Evolutionary conservation across 2,888 invertebrate genomes (phyloP), one percentile per base, ranked within the genome.

Genomic region (Diabrotica balteata): DNA sequence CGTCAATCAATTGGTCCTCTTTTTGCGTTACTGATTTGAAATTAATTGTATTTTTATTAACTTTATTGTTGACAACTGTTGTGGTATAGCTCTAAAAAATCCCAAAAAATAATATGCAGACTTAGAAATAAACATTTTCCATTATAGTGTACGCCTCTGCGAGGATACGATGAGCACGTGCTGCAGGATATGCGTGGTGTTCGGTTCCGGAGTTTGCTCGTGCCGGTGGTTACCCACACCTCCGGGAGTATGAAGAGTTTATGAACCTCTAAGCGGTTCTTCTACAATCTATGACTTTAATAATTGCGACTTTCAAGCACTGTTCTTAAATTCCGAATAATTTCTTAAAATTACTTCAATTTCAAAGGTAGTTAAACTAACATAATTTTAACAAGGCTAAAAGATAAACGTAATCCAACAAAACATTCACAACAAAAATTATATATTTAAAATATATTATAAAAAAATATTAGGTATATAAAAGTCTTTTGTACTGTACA

Each of bases 181-280:
- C 82, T 81, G 77, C 81, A 83, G 83, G 83, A 83, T 82, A 81
- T 83, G 83, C 83, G 83, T 83, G 82, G 83, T 79, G 78, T 80
- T 80, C 78, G 81, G 83, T 83, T 83, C 83, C 83, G 82, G 82
- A 80, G 80, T 78, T 76, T 83, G 82, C 77, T 75, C 83, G 83
- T 83, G 82, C 82, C 83, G 82, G 81, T 83, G 82, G 80, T 80
- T 83, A 81, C 79, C 81, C 83, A 83, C 82, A 80, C 81, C 81
- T 81, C 80, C 81, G 80, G 80, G 80, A 81, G 77, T 75, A 77
- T 75, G 75, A 78, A 79, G 79, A 83, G 82, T 83, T 82, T 82
- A 83, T 81, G 80, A 77, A 81, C 82, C 82, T 82, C 79, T 77
- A 71, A 69, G 68, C 72, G 70, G 66, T 66, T 70, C 71, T 73